Base-by-base conservation (phyloP, 1,140 invertebrate species). In the Grapholita molesta region DNA sequence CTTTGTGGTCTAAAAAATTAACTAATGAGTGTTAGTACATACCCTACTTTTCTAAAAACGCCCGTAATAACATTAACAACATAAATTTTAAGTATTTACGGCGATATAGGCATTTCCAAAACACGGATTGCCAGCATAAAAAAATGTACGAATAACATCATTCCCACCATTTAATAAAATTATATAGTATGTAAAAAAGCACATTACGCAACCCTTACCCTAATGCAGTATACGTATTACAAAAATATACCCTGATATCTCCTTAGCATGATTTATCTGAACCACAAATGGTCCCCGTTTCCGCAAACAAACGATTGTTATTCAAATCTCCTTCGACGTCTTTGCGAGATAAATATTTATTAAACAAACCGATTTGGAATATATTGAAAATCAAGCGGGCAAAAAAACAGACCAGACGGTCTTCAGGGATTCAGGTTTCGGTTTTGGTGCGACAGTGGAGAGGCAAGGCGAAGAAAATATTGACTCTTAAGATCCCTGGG, bases 261-360 rank as follows among this genome's bases (percentile, higher is more conserved):
- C 38, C 2, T 12, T 23, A 32, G 30, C 32, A 65, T 65, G 35
- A 78, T 74, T 70, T 61, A 61, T 61, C 9, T 15, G 55, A 61
- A 25, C n/a, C 28, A n/a, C 66, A 67, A 67, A 21, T 15, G 15
- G 24, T 32, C 15, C 55, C 24, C 55, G 52, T 12, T 53, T 53
- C 48, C 48, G 66, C 52, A 67, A 67, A 67, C 66, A 67, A 25
- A 53, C 66, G 25, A 55, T 67, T 67, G 66, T 67, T 67, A 67
- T 67, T 67, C 66, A 53, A 67, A 67, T 67, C 32, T 38, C n/a
- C n/a, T 48, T 67, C 28, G 42, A 25, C 48, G 42, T 70, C 55
- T 61, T 61, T 6, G 25, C 24, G 53, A 11, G 23, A 57, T 57
- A 57, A 55, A 21, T 53, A 53, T 53, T 55, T 55, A 24, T 24